phyloP scores from a whole-genome alignment of 2,797 vertebrate genomes.

The Mionectes olivaceus region DNA sequence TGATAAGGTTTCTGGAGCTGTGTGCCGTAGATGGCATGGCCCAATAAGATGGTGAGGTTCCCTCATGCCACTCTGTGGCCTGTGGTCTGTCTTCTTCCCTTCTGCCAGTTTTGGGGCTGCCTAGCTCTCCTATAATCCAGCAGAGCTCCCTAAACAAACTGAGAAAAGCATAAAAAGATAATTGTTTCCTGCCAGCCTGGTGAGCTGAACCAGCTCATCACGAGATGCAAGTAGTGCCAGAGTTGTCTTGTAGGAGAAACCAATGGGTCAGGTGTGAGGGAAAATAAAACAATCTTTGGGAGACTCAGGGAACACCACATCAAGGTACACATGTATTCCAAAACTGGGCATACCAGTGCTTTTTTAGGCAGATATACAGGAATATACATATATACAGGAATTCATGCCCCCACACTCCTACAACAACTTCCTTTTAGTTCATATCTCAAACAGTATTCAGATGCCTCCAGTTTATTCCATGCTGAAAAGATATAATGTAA shows the following conservation, averaged over 20 bases:
- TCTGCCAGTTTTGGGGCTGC: background rate
- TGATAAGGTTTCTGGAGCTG: background rate
- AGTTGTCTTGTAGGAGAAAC: background rate
- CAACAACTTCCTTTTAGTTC: background rate
- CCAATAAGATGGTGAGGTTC: background rate
- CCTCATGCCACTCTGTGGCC: background rate
- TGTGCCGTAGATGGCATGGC: background rate
- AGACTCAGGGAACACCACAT: background rate
- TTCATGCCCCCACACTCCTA: background rate
- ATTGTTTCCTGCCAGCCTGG: background rate
- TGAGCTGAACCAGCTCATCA: background rate
- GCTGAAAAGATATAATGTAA: background rate
- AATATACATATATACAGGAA: background rate
- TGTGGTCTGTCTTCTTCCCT: background rate
- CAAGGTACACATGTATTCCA: background rate
- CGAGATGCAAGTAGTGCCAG: background rate
- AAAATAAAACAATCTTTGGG: background rate
- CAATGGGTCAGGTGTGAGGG: accelerated
- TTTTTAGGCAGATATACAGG: background rate
- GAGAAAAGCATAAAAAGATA: background rate
- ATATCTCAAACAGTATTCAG: background rate
- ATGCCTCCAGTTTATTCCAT: background rate
- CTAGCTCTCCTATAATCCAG: background rate
- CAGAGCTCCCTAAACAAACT: background rate
- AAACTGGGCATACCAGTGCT: background rate